Evolutionary conservation across 2,797 vertebrate species (phyloP), one percentile per base, ranked within the genome.

Genomic region (Euphonia xanthogaster): DNA sequence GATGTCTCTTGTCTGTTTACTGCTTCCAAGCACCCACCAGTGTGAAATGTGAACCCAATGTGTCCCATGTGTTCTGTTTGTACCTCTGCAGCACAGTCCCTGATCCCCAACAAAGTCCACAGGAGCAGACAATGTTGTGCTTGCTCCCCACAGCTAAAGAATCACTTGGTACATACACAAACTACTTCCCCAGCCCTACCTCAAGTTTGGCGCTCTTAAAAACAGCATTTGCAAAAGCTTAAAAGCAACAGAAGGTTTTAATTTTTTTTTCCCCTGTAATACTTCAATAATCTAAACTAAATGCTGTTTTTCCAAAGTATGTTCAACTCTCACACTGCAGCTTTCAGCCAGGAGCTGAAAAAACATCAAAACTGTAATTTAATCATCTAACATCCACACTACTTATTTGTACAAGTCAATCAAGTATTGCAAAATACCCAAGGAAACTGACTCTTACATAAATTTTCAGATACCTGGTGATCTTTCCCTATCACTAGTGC

Each of bases 51-150:
- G 4, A 89, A 13, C 9, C 31, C 13, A n/a, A n/a, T n/a, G n/a
- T 42, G 40, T 42, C 27, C 62, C 10, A 11, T 30, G 39, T 73
- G 47, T 21, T 90, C n/a, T 37, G 14, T 28, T 40, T 54, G 10
- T 10, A 78, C 25, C 54, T 47, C 12, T 0, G 0, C 2, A 70
- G 51, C 65, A 47, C 1, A 23, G 37, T 15, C 16, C 35, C 45
- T 21, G 37, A 55, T 14, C 44, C 23, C n/a, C 2, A 1, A 24
- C 15, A 5, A 48, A 44, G 4, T 14, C 67, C 44, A 31, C 0
- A 54, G 35, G 4, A 39, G 28, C n/a, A 86, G 35, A 44, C 28
- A 53, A 27, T 1, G 7, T 21, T 57, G 28, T 28, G 39, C 25
- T 73, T 65, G 35, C 58, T 60, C 33, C 72, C 18, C 31, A 25